phyloP scores from a whole-genome alignment of 1,140 invertebrate species.

The Drosophila pallidifrons region DNA sequence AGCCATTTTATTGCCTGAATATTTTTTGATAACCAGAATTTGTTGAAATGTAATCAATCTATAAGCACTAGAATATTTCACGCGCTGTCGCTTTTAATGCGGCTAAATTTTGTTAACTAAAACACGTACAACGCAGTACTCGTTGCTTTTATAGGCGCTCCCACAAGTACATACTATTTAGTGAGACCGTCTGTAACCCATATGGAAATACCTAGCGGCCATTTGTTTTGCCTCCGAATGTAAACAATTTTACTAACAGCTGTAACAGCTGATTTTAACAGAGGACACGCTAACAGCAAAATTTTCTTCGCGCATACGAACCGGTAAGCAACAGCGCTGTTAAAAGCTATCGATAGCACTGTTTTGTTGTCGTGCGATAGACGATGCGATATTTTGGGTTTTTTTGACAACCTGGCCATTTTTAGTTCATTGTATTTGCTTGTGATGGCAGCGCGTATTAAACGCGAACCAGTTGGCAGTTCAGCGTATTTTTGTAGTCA shows the following conservation, averaged over 20 bases:
- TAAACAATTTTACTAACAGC: not conserved
- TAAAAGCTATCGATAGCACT: constrained; percentile 8
- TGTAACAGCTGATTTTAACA: not conserved
- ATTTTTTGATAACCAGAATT: constrained; percentile 59
- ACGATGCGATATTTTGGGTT: not conserved
- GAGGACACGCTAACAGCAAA: not conserved
- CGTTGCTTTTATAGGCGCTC: constrained; percentile 64
- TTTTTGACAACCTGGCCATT: not conserved
- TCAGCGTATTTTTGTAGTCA: constrained; percentile 46
- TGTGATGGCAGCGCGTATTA: constrained; percentile 29
- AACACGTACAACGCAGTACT: constrained; percentile 47
- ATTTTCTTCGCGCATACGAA: no score
- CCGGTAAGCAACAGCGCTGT: not conserved
- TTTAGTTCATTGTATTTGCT: constrained; percentile 26
- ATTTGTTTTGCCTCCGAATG: not conserved
- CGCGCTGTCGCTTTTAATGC: constrained; percentile 32
- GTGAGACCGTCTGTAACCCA: constrained; percentile 1
- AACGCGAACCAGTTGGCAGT: constrained; percentile 28
- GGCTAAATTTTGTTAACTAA: constrained; percentile 64
- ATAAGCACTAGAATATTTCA: constrained; percentile 12
- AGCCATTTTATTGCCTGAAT: constrained; percentile 84
- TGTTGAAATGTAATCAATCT: constrained; percentile 27
- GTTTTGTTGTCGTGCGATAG: constrained; percentile 15
- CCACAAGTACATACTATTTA: constrained; percentile 2
- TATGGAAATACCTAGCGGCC: not conserved